Conservation (phyloP, 2,113 vertebrate species). For the Ia io region DNA sequence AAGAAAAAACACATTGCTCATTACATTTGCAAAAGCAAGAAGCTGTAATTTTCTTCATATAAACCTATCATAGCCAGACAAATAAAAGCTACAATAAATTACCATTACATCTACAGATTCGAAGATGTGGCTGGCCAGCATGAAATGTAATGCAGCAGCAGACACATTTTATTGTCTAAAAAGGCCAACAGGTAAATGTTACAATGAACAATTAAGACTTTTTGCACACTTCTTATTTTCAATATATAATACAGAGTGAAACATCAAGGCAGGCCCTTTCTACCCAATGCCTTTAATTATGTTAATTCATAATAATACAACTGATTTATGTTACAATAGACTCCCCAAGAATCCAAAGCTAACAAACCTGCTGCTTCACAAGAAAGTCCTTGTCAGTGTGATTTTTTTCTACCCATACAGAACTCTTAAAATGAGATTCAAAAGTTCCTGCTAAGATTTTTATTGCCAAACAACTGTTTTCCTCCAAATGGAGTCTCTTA, state of each 20-base stretch:
- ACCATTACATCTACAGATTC: conserved; percentile 60
- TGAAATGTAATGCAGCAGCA: conserved; percentile 6
- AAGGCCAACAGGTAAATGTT: conserved; percentile 51
- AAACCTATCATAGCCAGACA: conserved; percentile 57
- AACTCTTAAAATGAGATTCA: conserved; percentile 63
- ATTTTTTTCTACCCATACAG: conserved; percentile 17
- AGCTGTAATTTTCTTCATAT: conserved; percentile 50
- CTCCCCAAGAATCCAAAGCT: conserved; percentile 69
- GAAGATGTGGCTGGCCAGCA: conserved; percentile 8
- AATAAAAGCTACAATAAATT: conserved; percentile 66
- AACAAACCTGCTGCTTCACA: conserved; percentile 64
- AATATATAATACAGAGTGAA: conserved; percentile 49
- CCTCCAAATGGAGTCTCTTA: conserved; percentile 57
- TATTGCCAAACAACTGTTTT: conserved; percentile 68
- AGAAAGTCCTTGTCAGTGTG: conserved; percentile 45
- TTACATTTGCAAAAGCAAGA: conserved; percentile 70
- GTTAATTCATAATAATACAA: conserved; percentile 64
- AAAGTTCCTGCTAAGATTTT: conserved; percentile 65
- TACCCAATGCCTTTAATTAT: conserved; percentile 65
- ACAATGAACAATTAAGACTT: not conserved
- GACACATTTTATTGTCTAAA: conserved; percentile 31
- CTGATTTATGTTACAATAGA: conserved; percentile 61
- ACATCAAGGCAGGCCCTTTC: conserved; percentile 45
- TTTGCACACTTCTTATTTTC: conserved; percentile 57
- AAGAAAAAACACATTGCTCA: conserved; percentile 75